These are phyloP conservation scores for Prosopocoilus inquinatus DNA, from an alignment of 2,888 invertebrate genomes.

Conservation along the genomic window DNA sequence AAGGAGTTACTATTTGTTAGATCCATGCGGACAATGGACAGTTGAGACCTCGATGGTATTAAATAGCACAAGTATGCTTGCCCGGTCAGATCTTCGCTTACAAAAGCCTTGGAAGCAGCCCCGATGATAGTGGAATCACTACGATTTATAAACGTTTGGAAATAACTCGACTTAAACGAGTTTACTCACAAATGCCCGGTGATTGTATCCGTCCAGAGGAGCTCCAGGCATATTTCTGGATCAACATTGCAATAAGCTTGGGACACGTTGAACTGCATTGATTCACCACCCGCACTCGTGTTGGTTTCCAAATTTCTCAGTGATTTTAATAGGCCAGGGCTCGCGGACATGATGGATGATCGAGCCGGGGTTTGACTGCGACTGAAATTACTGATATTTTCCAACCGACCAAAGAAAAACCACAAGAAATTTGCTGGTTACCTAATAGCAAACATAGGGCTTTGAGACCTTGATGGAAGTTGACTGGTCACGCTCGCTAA, in stretches of 20 bases:
- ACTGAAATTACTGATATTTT: conserved; percentile 39
- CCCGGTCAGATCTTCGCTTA: conserved; percentile 82
- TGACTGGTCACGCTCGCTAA: conserved; percentile 30
- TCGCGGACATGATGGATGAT: conserved; percentile 35
- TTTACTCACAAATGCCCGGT: conserved; percentile 6
- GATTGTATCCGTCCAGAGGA: conserved; percentile 82
- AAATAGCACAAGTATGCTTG: conserved; percentile 83
- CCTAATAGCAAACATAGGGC: conserved; percentile 55
- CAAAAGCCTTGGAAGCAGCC: conserved; percentile 73
- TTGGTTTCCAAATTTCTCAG: conserved; percentile 29
- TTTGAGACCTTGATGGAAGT: conserved; percentile 51
- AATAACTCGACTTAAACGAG: too few species aligned
- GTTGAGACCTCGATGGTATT: conserved; percentile 61
- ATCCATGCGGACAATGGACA: conserved; percentile 68
- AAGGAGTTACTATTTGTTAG: conserved; percentile 66
- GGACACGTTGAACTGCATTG: conserved; percentile 36
- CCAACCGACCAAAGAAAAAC: conserved; percentile 32
- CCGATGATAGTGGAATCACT: conserved; percentile 39
- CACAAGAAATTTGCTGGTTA: conserved; percentile 27
- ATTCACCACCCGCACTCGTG: conserved; percentile 45
- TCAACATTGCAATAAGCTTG: conserved; percentile 48
- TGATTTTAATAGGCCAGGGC: conserved; percentile 38
- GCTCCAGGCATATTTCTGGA: conserved; percentile 85
- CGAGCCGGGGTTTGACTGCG: conserved; percentile 53
- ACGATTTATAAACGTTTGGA: too few species aligned